A percentile compares a stretch with the other conserved stretches of the same genome.
phyloP scores from a whole-genome alignment of 2,797 vertebrate genomes.

The Sciurus carolinensis region DNA sequence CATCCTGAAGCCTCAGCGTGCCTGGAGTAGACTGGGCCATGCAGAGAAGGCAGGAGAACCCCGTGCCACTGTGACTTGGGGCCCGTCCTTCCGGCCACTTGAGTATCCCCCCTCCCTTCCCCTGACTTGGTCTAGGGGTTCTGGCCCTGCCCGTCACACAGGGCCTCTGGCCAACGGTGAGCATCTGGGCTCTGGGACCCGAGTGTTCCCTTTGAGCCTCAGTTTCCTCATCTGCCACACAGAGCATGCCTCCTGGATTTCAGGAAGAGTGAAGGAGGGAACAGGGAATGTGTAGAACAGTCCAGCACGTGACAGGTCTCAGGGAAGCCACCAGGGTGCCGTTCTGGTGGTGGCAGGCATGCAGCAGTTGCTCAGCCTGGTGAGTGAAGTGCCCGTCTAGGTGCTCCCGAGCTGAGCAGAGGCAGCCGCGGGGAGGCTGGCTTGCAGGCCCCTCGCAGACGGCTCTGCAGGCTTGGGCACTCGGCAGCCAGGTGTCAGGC shows the following conservation, averaged over 20 bases:
- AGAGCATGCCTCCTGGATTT: not conserved
- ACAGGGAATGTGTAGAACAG: no score
- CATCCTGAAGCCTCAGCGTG: not conserved
- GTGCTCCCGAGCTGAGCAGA: not conserved
- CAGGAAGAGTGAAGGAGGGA: not conserved
- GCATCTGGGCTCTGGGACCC: not conserved
- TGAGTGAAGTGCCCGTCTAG: not conserved
- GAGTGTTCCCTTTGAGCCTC: not conserved
- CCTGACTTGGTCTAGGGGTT: not conserved
- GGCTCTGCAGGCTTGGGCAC: accelerated
- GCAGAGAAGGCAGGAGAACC: not conserved
- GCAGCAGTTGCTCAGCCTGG: not conserved
- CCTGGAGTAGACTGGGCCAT: accelerated
- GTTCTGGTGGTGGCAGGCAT: not conserved
- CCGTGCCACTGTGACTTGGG: accelerated
- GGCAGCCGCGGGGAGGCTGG: accelerated
- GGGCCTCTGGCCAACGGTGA: accelerated
- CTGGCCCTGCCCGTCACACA: not conserved
- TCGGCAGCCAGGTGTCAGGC: not conserved
- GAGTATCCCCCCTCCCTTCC: accelerated
- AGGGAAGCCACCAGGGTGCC: accelerated
- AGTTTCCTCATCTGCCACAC: accelerated
- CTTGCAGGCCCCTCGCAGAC: not conserved
- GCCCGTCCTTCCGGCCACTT: accelerated
- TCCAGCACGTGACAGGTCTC: accelerated